Base-by-base conservation (phyloP, 2,113 vertebrate species). In the Phycodurus eques region DNA sequence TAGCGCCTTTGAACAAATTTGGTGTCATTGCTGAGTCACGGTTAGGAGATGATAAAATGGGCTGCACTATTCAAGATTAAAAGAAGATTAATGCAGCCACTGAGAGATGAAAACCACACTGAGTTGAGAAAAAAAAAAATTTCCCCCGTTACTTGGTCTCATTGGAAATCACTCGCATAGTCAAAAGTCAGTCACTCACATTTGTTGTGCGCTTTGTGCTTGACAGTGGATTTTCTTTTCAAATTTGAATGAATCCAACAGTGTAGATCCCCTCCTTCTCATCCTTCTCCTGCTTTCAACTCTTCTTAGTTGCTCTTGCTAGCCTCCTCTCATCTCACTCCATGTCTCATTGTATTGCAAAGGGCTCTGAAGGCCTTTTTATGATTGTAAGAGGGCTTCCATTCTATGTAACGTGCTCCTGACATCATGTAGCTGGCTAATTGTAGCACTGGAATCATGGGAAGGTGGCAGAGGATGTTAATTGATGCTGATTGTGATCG, bases 401-500 rank as follows among this genome's bases (percentile, higher is more conserved):
- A 62, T 80, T 70, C 73, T 76, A 79, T 47, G 63, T 73, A 35
- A 83, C 68, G 7, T 53, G 39, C 81, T 73, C 80, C 78, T 80
- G 63, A n/a, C 72, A 81, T 89, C 83, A 78, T 88, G 89, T 89
- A 76, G 73, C 78, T 5, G 49, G 77, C 81, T 90, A 88, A 90
- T 90, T 86, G 83, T 65, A 75, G 80, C 72, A 19, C 62, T 51
- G 71, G 74, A 89, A 84, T 87, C 83, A 70, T 70, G 78, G 79
- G 86, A 79, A 84, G 83, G 79, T 75, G 11, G 53, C 77, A 84
- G 77, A 84, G 82, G 76, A 81, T 85, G 79, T 76, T 90, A 89
- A 89, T 88, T 88, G 82, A 87, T 70, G 77, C 86, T 87, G 83
- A 88, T 87, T 79, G 80, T 85, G 84, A 89, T 88, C 80, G 86